Evolutionary conservation across 2,797 vertebrate species (phyloP).

Genomic region (Natrix natrix): DNA sequence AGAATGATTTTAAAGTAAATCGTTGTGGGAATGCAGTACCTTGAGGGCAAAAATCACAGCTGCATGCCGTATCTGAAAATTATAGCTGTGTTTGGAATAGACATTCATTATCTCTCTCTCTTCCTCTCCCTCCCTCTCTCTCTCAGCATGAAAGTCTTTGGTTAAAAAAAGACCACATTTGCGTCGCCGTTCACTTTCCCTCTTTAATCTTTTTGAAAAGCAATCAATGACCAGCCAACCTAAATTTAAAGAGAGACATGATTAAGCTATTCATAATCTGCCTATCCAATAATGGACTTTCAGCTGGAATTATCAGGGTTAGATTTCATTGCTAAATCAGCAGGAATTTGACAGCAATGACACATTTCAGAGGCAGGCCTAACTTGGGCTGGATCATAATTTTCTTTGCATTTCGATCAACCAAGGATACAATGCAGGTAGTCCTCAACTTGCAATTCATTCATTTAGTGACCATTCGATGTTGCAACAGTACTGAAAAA

Average conservation of each 20-base stretch:
- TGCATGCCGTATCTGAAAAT: slow-evolving; percentile 4
- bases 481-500: too few relatives aligned
- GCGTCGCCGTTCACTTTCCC: not conserved
- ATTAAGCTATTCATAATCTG: slow-evolving; percentile 26
- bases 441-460: too few relatives aligned
- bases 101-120: not conserved
- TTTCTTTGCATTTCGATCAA: not conserved
- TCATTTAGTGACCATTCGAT: too few relatives aligned
- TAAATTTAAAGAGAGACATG: not conserved
- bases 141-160: not conserved
- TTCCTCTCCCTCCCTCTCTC: too few relatives aligned
- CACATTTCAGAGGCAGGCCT: not conserved
- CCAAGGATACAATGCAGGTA: too few relatives aligned
- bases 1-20: not conserved
- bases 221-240: not conserved
- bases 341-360: not conserved
- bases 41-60: slow-evolving; percentile 1
- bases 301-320: not conserved
- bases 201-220: slow-evolving; percentile 17
- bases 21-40: not conserved
- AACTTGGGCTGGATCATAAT: not conserved
- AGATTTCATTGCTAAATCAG: not conserved
- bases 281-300: not conserved
- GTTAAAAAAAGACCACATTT: not conserved
- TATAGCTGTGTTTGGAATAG: not conserved